These are phyloP conservation scores for Archivesica marissinica DNA, from an alignment of 1,140 invertebrate species.

Conservation along the genomic window DNA sequence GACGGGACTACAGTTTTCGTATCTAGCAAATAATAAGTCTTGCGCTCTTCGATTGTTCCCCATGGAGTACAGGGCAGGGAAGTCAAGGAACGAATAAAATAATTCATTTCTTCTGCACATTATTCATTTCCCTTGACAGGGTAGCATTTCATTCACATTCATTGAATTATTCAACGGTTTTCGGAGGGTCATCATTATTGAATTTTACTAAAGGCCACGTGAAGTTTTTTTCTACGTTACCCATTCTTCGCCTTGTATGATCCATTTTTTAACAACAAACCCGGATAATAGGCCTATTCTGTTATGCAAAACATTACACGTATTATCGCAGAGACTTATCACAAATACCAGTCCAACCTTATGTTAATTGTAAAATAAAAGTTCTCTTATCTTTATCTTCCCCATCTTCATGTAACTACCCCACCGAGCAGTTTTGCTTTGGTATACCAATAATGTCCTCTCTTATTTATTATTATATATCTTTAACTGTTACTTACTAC, in stretches of 20 bases:
- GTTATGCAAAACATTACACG: too few relatives aligned
- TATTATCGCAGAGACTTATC: too few relatives aligned
- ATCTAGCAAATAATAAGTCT: slow-evolving; percentile 50
- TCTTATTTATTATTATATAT: too few relatives aligned
- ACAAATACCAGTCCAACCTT: too few relatives aligned
- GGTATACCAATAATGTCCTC: too few relatives aligned
- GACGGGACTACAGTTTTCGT: slow-evolving; percentile 31
- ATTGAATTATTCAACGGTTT: slow-evolving; percentile 63
- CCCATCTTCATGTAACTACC: too few relatives aligned
- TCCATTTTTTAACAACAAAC: background rate
- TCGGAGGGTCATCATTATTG: slow-evolving; percentile 44
- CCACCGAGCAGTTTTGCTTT: too few relatives aligned
- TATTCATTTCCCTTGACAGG: slow-evolving; percentile 54
- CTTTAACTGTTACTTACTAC: too few relatives aligned
- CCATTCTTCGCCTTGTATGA: background rate
- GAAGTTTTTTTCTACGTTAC: background rate
- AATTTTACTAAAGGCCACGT: slow-evolving; percentile 15
- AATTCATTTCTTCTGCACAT: slow-evolving; percentile 61
- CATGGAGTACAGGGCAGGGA: slow-evolving; percentile 18
- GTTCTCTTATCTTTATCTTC: too few relatives aligned
- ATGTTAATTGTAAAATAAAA: too few relatives aligned
- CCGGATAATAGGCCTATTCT: too few relatives aligned
- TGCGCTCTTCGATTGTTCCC: slow-evolving; percentile 39
- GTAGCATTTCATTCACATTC: slow-evolving; percentile 57
- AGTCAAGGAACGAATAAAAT: slow-evolving; percentile 58